Base-by-base conservation (phyloP, 2,888 invertebrate genomes). In the Hermaeophaga mercurialis region DNA sequence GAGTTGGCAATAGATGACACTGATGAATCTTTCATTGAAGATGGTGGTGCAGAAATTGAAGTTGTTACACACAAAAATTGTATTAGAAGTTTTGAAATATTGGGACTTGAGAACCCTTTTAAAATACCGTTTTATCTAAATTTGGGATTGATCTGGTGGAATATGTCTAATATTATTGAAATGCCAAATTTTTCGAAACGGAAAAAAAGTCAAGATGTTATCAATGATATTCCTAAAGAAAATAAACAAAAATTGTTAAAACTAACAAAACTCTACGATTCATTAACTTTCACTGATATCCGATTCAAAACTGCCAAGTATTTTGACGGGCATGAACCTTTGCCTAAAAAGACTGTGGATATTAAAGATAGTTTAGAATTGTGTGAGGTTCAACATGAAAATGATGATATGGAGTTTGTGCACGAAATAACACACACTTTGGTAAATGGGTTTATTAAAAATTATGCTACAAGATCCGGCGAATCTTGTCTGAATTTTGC, bases 331-430 rank as follows among this genome's bases (percentile, higher is more conserved):
- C 36, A 58, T 18, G 79, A 80, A 62, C 71, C 73, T 3, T 62
- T 70, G 11, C 63, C 72, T n/a, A 67, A 73, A 61, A 63, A 70
- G 18, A 53, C 69, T n/a, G 33, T 58, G 6, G 67, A 70, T 50
- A 47, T 69, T 14, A 75, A 74, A 54, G 76, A 80, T 19, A 78
- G 77, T 66, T 66, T 80, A 38, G 78, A 79, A 33, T 59, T 79
- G 9, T 54, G 59, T 2, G 79, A 80, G 66, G 71, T 73, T 44
- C 64, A 59, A 34, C 6, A 3, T 3, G 62, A 62, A 14, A 47
- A 63, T 19, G 78, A 75, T 59, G 64, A 66, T 36, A 48, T 59
- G 3, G 62, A 64, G 41, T 66, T 74, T 11, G 66, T 71, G 9
- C 54, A 59, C 3, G 78, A 80, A 44, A 71, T 80, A 11, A 67